Conservation (phyloP, 2,113 vertebrate genomes). For the Progne subis region DNA sequence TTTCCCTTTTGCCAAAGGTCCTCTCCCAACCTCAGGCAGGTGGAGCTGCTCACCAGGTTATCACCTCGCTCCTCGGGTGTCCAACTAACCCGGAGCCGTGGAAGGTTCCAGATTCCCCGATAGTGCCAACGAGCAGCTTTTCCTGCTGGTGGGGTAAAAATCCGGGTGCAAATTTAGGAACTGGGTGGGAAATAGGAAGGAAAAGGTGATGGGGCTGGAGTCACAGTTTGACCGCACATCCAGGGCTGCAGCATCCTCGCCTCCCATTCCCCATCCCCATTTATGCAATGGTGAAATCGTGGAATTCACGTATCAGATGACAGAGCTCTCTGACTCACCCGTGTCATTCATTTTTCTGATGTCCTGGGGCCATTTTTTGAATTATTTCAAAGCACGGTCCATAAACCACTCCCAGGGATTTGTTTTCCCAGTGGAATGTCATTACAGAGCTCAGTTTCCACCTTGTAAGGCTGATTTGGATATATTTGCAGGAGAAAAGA, state of each 20-base stretch:
- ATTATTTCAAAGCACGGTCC: neutral
- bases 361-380: neutral
- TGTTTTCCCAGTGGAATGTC: neutral
- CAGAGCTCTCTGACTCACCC: neutral
- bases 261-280: neutral
- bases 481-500: neutral
- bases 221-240: rapidly evolving
- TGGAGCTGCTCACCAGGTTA: constrained; percentile 3
- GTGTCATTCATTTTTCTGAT: neutral
- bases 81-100: rapidly evolving
- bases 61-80: neutral
- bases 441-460: neutral
- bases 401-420: neutral
- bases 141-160: neutral
- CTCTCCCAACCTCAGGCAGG: neutral
- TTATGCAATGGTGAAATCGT: neutral
- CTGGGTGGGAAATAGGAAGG: neutral
- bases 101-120: neutral
- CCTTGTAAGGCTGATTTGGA: neutral
- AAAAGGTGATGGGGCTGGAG: neutral
- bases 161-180: neutral
- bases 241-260: neutral
- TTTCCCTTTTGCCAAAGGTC: neutral
- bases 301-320: neutral
- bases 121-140: neutral